Conservation (phyloP, 2,113 vertebrate species). For the Lamprotornis superbus region DNA sequence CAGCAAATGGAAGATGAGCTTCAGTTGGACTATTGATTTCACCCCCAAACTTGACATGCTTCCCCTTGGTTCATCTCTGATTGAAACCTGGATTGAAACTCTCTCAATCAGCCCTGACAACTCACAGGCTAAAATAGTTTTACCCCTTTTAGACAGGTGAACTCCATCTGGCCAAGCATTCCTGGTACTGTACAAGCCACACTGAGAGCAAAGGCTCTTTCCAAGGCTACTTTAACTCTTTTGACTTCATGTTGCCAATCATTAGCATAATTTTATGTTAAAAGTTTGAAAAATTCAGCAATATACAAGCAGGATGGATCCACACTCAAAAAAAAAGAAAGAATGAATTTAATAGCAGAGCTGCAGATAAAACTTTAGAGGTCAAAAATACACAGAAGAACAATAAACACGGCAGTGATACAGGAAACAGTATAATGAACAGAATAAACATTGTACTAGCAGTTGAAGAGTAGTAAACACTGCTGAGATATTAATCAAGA, state of each 20-base stretch:
- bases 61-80: not conserved
- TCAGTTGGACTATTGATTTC: not conserved
- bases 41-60: not conserved
- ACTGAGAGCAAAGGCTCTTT: not conserved
- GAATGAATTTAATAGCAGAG: not conserved
- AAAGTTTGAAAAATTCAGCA: not conserved
- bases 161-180: not conserved
- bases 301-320: not conserved
- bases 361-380: conserved; percentile 65
- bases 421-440: conserved; percentile 65
- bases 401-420: conserved; percentile 65
- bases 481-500: conserved; percentile 67
- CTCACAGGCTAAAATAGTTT: not conserved
- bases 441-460: conserved; percentile 69
- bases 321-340: not conserved
- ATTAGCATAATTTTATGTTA: not conserved
- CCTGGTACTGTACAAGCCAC: not conserved
- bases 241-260: not conserved
- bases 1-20: not conserved
- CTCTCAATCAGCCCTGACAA: not conserved
- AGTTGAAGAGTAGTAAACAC: conserved; percentile 47
- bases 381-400: conserved; percentile 74
- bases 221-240: not conserved
- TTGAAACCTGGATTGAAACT: not conserved
- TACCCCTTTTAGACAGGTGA: not conserved